phyloP scores from a whole-genome alignment of 2,888 invertebrate genomes.

The Eutolmus rufibarbis region DNA sequence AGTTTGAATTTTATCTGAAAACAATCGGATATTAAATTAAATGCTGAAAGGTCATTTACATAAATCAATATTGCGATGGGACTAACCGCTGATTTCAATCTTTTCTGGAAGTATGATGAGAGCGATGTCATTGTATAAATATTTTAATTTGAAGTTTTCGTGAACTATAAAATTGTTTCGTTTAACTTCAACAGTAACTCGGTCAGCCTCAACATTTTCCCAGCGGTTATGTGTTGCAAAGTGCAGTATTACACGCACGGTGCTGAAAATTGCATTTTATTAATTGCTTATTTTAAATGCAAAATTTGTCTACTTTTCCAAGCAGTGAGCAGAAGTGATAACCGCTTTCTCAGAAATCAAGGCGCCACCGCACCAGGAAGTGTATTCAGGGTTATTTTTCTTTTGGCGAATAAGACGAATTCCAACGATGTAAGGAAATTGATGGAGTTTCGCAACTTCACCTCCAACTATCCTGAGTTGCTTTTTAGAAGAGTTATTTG shows the following conservation, averaged over 20 bases:
- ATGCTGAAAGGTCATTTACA: neutral
- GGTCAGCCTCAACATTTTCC: neutral
- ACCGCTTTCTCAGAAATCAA: neutral
- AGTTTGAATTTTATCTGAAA: neutral
- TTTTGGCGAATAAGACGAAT: conserved; percentile 13
- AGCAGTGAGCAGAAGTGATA: neutral
- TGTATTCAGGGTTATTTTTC: neutral
- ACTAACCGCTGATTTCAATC: neutral
- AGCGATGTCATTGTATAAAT: neutral
- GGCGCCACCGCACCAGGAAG: conserved; percentile 26
- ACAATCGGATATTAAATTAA: neutral
- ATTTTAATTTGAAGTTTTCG: neutral
- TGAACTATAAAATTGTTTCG: neutral
- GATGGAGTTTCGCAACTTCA: conserved; percentile 55
- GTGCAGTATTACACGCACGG: neutral
- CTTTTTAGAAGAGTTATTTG: neutral
- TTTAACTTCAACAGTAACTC: neutral
- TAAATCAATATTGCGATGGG: neutral
- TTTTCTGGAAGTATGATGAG: neutral
- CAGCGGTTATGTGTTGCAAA: neutral
- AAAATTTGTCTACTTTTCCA: neutral
- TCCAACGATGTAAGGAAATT: conserved; percentile 54
- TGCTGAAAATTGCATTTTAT: neutral
- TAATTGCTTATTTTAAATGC: neutral
- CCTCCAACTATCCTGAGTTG: conserved; percentile 59